phyloP scores from a whole-genome alignment of 2,888 invertebrate species.

The Microplitis deprimator region DNA sequence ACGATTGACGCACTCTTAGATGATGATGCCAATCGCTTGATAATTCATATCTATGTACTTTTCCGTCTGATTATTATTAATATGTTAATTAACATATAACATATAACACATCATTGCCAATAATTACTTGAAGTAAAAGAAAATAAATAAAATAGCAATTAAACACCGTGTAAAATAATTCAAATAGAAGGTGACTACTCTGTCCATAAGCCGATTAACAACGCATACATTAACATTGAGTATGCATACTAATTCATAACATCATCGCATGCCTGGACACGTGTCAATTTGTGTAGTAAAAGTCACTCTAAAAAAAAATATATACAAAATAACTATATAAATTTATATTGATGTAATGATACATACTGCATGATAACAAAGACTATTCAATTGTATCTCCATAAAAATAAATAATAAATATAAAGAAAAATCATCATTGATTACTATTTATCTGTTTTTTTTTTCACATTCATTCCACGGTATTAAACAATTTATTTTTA shows the following conservation, averaged over 20 bases:
- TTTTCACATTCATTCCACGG: not conserved
- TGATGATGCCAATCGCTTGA: not conserved
- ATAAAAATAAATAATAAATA: not conserved
- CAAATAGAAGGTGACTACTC: constrained; percentile 29
- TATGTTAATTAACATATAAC: not conserved
- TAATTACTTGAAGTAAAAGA: not conserved
- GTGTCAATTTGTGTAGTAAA: not conserved
- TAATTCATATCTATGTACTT: not conserved
- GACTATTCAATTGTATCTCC: not conserved
- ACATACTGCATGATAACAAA: not conserved
- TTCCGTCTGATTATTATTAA: not conserved
- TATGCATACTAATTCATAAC: constrained; percentile 2
- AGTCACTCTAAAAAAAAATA: not conserved
- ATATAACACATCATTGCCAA: no score
- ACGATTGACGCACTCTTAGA: not conserved
- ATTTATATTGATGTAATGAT: not conserved
- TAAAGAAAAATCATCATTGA: not conserved
- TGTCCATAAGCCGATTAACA: constrained; percentile 14
- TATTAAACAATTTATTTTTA: not conserved
- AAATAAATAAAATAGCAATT: constrained; percentile 3
- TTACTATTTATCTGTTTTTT: not conserved
- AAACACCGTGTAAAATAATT: not conserved
- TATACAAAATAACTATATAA: not conserved
- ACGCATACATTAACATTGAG: constrained; percentile 25
- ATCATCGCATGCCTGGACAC: not conserved